Base-by-base conservation (phyloP, 2,797 vertebrate species). In the Xerus rutilus region DNA sequence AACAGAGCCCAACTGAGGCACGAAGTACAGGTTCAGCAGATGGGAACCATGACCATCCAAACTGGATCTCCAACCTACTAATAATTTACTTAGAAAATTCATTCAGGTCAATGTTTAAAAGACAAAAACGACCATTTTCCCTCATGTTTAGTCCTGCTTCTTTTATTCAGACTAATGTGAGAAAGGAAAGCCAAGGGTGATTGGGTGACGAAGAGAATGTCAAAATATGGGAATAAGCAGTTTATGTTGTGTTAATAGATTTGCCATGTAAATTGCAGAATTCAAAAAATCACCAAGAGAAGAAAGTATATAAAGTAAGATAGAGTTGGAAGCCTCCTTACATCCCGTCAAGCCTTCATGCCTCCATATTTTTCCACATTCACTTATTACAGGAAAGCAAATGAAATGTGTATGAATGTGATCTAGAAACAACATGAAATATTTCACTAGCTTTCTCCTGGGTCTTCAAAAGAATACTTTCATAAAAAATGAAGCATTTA, bases 401-500 rank as follows among this genome's bases (percentile, higher is more conserved):
- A 89, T 59, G 28, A 94, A 94, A 79, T 69, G 15, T n/a, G 7
- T 23, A 83, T 62, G 54, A 45, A 79, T 43, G 17, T 70, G 8
- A 77, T 70, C 25, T 72, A 76, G 82, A 87, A 92, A 43, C 3
- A 10, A 49, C 4, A 83, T 13, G 10, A 86, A 86, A 74, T 81
- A 79, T 65, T 74, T 52, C 30, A 59, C 6, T 17, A 74, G 4
- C 28, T 91, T 84, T 94, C 25, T 93, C 91, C 35, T 47, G 1
- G 1, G 17, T 77, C 39, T 85, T 89, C 9, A 74, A 10, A 62
- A 52, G n/a, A 94, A 89, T 86, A 5, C 20, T 78, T 92, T 73
- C 82, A 81, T 7, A 72, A 83, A n/a, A 95, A 86, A 86, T 57
- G 49, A 83, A 94, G 21, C 17, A 70, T 78, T 93, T 89, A 59